Conservation (phyloP, 2,113 vertebrate species). For the Zootoca vivipara region DNA sequence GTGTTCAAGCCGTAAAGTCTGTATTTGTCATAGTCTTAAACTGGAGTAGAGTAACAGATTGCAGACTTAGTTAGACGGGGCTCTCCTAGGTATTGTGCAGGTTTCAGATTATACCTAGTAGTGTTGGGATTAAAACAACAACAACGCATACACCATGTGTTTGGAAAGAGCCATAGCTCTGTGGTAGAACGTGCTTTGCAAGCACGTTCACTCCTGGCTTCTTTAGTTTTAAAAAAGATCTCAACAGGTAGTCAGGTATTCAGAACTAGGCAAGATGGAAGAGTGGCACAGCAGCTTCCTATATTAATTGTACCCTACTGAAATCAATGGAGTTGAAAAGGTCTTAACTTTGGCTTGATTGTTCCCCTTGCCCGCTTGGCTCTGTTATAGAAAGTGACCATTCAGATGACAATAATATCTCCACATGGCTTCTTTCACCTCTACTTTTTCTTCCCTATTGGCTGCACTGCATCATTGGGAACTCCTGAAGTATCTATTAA, state of each 20-base stretch:
- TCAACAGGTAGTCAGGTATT: background rate
- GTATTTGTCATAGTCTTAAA: no score
- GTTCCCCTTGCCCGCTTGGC: background rate
- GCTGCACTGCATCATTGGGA: background rate
- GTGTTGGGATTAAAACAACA: no score
- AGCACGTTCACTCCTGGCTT: background rate
- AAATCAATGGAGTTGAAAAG: background rate
- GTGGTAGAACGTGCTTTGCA: background rate
- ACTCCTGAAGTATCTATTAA: background rate
- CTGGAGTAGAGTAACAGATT: no score
- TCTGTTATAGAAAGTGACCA: background rate
- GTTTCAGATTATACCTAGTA: no score
- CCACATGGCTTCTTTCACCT: slow-evolving; percentile 1
- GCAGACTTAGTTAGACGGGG: no score
- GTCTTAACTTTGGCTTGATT: slow-evolving; percentile 3
- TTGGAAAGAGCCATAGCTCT: background rate
- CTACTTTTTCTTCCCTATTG: background rate
- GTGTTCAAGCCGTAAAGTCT: no score
- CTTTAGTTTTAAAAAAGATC: background rate
- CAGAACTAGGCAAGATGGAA: background rate
- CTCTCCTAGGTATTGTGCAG: no score
- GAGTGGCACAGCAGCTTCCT: background rate
- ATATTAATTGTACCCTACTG: background rate
- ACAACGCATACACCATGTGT: background rate
- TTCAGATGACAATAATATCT: background rate